Evolutionary conservation across 2,888 invertebrate genomes (phyloP), one percentile per base, ranked within the genome.

Genomic region (Camptogramma bilineatum): DNA sequence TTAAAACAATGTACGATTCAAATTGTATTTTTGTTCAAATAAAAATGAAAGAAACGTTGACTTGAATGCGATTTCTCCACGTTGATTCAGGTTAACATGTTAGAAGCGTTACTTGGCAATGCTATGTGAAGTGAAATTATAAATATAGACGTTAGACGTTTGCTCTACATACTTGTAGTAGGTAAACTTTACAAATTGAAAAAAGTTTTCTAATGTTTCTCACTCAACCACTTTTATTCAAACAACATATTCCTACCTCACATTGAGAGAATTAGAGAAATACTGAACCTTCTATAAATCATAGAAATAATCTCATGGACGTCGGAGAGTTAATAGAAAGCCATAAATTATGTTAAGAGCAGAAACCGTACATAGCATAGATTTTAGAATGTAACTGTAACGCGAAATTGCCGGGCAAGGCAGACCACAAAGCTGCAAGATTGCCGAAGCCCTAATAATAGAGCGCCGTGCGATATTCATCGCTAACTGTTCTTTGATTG

Each of bases 401-500:
- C 72, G 69, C 75, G 64, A 82, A 83, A 83, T 85, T 81, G 74
- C 81, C 78, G 80, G 78, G 82, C 75, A 72, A 75, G 68, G 58
- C 70, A 73, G 73, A 73, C 71, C 75, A 73, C 74, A 76, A 74
- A 73, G 73, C 62, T 63, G 52, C 57, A 68, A 67, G 72, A 84
- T 83, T 80, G 81, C 82, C 82, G 81, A 72, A 77, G 83, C 82
- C 85, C 85, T 88, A 87, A 88, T 88, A 86, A 84, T 78, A 84
- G 82, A 79, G 75, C 68, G 63, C 75, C 62, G 86, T 84, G 84
- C 84, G 86, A 87, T 88, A 86, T 82, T 82, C 80, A 88, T 87
- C 84, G 82, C 82, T 89, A 88, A 89, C 88, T 87, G 88, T 88
- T 87, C 83, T 84, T 78, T 82, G 87, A 86, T 84, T 81, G 83